These are phyloP conservation scores for Rhynchonycteris naso DNA, from an alignment of 2,797 vertebrate species.

Conservation along the genomic window DNA sequence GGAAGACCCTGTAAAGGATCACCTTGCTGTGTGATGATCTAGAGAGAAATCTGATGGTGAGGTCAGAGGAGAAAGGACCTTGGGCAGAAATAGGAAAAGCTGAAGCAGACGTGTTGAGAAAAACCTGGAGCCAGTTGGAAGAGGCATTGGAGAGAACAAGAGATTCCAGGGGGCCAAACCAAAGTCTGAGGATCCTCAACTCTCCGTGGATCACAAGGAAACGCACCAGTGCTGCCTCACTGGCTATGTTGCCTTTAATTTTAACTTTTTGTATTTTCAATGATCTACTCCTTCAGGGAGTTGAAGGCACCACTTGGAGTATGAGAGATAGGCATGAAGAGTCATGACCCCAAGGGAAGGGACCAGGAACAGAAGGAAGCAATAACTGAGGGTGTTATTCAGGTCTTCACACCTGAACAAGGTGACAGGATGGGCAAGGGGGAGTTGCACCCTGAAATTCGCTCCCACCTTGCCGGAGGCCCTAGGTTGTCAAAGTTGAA, in stretches of 20 bases:
- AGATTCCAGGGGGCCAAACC: rapidly evolving
- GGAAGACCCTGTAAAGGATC: neutral
- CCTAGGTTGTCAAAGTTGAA: neutral
- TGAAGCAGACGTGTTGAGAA: too few species aligned
- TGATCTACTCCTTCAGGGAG: neutral
- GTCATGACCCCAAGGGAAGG: neutral
- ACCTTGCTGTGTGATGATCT: neutral
- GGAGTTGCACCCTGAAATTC: neutral
- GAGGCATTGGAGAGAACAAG: neutral
- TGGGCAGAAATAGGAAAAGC: neutral
- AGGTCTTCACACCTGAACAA: neutral
- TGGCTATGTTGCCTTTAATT: neutral
- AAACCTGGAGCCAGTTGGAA: neutral
- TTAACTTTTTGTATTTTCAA: neutral
- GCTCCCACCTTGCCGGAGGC: too few species aligned
- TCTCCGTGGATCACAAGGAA: neutral
- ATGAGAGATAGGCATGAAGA: neutral
- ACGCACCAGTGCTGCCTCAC: neutral
- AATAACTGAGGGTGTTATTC: too few species aligned
- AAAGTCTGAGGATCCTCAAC: neutral
- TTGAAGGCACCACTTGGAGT: neutral
- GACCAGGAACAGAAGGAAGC: neutral
- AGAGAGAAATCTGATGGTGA: neutral
- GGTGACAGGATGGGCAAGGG: neutral
- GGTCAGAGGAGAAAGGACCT: neutral